Evolutionary conservation across 2,797 vertebrate genomes (phyloP).

Genomic region (Diplodus puntazzo): DNA sequence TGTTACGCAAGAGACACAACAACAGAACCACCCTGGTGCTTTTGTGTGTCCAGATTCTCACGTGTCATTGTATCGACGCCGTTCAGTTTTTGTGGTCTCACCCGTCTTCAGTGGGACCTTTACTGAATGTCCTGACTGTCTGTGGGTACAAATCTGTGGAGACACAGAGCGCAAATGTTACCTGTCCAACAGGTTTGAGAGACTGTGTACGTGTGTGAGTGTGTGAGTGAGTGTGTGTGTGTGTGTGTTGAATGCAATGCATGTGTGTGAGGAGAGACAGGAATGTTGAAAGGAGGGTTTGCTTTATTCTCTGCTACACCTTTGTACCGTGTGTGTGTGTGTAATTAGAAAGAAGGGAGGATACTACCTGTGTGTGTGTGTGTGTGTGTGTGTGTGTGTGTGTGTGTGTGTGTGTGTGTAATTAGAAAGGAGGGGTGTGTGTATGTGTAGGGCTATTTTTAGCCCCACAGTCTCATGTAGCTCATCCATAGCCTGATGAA

Average conservation of each 20-base stretch:
- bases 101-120: background rate
- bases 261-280: slow-evolving; percentile 21
- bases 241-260: slow-evolving; percentile 1
- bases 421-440: too few species aligned
- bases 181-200: slow-evolving; percentile 67
- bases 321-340: slow-evolving; percentile 27
- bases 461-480: slow-evolving; percentile 19
- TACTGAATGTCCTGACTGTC: background rate
- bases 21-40: slow-evolving; percentile 43
- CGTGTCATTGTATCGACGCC: background rate
- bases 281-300: slow-evolving; percentile 50
- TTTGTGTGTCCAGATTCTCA: slow-evolving; percentile 2
- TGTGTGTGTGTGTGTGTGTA: slow-evolving; percentile 1
- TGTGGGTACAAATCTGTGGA: slow-evolving; percentile 14
- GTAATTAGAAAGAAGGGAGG: background rate
- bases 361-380: background rate
- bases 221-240: slow-evolving; percentile 1
- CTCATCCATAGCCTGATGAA: slow-evolving; percentile 26
- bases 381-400: slow-evolving; percentile 10
- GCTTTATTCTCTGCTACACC: slow-evolving; percentile 21
- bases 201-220: slow-evolving; percentile 38
- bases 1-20: slow-evolving; percentile 39
- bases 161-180: slow-evolving; percentile 33
- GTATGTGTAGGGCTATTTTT: background rate
- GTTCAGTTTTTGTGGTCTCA: slow-evolving; percentile 9